Evolutionary conservation across 2,797 vertebrate species (phyloP).

Genomic region (Sebastes itinus): DNA sequence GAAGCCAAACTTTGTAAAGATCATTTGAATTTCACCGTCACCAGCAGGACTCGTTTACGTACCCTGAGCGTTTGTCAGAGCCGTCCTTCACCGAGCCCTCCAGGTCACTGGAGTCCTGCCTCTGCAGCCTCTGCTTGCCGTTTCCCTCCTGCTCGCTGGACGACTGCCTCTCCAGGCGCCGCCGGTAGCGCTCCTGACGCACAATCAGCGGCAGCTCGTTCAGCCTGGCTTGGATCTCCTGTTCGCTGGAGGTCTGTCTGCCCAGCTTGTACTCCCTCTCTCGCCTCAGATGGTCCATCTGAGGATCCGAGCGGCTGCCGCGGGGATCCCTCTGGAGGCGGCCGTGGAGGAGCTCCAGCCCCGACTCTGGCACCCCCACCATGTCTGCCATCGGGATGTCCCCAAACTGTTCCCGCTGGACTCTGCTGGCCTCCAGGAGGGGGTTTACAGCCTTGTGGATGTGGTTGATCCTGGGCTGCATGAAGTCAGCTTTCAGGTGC

Average conservation of each 20-base stretch:
- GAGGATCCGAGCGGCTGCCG: slow-evolving; percentile 82
- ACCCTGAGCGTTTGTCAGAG: slow-evolving; percentile 85
- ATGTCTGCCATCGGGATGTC: slow-evolving; percentile 80
- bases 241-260: slow-evolving; percentile 83
- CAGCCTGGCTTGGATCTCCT: slow-evolving; percentile 82
- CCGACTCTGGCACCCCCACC: slow-evolving; percentile 75
- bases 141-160: slow-evolving; percentile 86
- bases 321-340: slow-evolving; percentile 83
- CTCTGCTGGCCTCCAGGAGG: slow-evolving; percentile 72
- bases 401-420: slow-evolving; percentile 69
- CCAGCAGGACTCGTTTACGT: slow-evolving; percentile 31
- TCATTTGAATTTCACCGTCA: slow-evolving; percentile 5
- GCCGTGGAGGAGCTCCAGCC: slow-evolving; percentile 80
- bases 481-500: slow-evolving; percentile 88
- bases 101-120: slow-evolving; percentile 91
- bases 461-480: slow-evolving; percentile 89
- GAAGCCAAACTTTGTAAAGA: slow-evolving; percentile 16
- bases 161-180: slow-evolving; percentile 83
- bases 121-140: slow-evolving; percentile 84
- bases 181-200: slow-evolving; percentile 83
- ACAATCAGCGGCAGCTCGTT: slow-evolving; percentile 83
- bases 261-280: slow-evolving; percentile 84
- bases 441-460: slow-evolving; percentile 83
- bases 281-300: slow-evolving; percentile 84
- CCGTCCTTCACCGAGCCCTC: slow-evolving; percentile 84